Evolutionary conservation across 2,113 vertebrate species (phyloP).

Genomic region (Amphiprion ocellaris): DNA sequence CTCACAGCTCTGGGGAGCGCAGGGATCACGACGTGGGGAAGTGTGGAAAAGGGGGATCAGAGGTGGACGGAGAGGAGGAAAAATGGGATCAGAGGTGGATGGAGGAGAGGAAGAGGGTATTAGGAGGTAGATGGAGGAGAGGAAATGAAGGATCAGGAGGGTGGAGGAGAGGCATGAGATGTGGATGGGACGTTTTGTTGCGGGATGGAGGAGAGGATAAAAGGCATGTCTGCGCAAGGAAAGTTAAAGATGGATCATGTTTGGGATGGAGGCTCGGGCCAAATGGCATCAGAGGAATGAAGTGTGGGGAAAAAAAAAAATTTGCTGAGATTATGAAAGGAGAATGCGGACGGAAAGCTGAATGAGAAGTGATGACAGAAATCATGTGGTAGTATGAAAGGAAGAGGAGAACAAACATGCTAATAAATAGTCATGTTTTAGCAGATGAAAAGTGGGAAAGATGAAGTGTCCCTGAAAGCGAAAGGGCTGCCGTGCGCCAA

Average conservation of each 20-base stretch:
- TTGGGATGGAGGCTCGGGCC: slow-evolving; percentile 40
- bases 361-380: slow-evolving; percentile 21
- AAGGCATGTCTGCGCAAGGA: slow-evolving; percentile 52
- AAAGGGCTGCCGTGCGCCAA: slow-evolving; percentile 29
- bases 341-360: slow-evolving; percentile 41
- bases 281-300: slow-evolving; percentile 48
- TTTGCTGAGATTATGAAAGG: slow-evolving; percentile 34
- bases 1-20: slow-evolving; percentile 61
- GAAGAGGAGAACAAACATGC: neutral
- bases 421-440: slow-evolving; percentile 9
- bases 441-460: slow-evolving; percentile 4
- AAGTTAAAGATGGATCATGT: slow-evolving; percentile 71
- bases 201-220: slow-evolving; percentile 24
- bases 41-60: slow-evolving; percentile 76
- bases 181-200: slow-evolving; percentile 14
- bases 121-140: slow-evolving; percentile 64
- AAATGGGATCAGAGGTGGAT: slow-evolving; percentile 75
- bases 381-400: slow-evolving; percentile 24
- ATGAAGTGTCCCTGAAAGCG: slow-evolving; percentile 38
- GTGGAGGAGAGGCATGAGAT: slow-evolving; percentile 45
- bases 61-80: slow-evolving; percentile 71
- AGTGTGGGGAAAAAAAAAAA: slow-evolving; percentile 43
- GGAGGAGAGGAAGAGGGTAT: slow-evolving; percentile 69
- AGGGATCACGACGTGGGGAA: slow-evolving; percentile 65
- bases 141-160: slow-evolving; percentile 74